phyloP scores from a whole-genome alignment of 2,888 invertebrate genomes.

The Pollenia griseotomentosa region DNA sequence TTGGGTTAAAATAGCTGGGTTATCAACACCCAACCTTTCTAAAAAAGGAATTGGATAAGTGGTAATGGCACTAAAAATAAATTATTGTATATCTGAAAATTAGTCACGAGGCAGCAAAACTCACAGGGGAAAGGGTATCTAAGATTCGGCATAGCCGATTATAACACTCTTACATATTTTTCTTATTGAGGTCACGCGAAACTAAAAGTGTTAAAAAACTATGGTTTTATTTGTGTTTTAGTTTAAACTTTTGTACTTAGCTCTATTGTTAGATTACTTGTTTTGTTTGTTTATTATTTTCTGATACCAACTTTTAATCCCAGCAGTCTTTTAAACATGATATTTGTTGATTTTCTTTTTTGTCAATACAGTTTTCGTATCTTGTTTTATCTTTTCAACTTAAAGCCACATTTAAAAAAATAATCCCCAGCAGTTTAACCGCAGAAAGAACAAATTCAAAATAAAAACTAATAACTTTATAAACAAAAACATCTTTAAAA shows the following conservation, averaged over 20 bases:
- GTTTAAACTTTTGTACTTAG: neutral
- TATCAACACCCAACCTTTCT: too few relatives aligned
- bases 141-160: too few relatives aligned
- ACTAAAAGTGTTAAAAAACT: too few relatives aligned
- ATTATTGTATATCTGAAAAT: too few relatives aligned
- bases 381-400: neutral
- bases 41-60: too few relatives aligned
- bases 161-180: too few relatives aligned
- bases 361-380: neutral
- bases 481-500: neutral
- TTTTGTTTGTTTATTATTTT: neutral
- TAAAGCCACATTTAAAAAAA: neutral
- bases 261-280: neutral
- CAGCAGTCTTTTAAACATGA: neutral
- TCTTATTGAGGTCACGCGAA: too few relatives aligned
- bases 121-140: too few relatives aligned
- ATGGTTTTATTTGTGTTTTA: too few relatives aligned
- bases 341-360: neutral
- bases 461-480: neutral
- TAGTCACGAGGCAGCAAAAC: too few relatives aligned
- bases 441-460: neutral
- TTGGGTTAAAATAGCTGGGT: too few relatives aligned
- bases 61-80: too few relatives aligned
- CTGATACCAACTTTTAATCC: neutral
- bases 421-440: constrained; percentile 7